Evolutionary conservation across 1,140 invertebrate genomes (phyloP).

Genomic region (Camponotus pennsylvanicus): DNA sequence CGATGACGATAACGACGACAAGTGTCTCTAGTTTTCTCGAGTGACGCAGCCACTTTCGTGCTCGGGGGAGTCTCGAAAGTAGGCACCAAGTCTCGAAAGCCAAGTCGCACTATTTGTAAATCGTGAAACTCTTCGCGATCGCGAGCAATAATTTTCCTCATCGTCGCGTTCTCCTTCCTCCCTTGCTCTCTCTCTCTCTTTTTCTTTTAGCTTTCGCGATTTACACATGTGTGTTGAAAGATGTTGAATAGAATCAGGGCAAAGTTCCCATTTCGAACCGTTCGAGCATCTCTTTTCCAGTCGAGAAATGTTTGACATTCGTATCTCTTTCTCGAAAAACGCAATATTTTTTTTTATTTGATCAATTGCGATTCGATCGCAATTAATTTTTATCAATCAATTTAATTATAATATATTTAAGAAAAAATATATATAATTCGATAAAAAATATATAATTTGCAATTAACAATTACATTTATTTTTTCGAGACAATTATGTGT

Average conservation of each 20-base stretch:
- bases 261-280: neutral
- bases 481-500: too few species aligned
- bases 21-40: conserved; percentile 63
- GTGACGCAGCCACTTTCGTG: conserved; percentile 65
- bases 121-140: conserved; percentile 49
- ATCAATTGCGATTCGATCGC: too few species aligned
- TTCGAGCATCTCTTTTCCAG: neutral
- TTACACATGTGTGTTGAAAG: neutral
- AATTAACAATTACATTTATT: too few species aligned
- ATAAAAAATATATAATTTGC: too few species aligned
- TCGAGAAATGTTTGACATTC: neutral
- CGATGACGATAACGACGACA: neutral
- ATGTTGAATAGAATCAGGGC: neutral
- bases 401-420: too few species aligned
- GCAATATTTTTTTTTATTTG: too few species aligned
- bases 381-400: too few species aligned
- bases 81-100: conserved; percentile 60
- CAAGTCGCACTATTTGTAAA: conserved; percentile 51
- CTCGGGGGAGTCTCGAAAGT: conserved; percentile 53
- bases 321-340: neutral
- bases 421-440: too few species aligned
- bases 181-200: neutral
- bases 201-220: neutral
- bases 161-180: neutral
- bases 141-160: conserved; percentile 11